Base-by-base conservation (phyloP, 2,113 vertebrate species). In the Sorex araneus region DNA sequence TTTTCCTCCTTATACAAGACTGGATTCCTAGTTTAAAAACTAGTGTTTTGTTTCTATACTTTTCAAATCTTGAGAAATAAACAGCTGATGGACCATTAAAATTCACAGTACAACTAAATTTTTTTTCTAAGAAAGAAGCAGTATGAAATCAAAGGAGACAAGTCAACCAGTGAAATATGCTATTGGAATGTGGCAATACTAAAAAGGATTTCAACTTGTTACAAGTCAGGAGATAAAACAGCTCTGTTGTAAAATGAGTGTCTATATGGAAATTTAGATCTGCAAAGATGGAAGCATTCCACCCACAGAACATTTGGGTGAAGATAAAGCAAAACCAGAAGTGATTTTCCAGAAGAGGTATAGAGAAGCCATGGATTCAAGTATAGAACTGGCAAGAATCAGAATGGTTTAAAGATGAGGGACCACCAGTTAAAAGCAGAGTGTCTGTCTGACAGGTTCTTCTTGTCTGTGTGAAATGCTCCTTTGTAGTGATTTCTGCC, bases 21-120 rank as follows among this genome's bases (percentile, higher is more conserved):
- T 60, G 78, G 28, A 79, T 89, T 90, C 63, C 76, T 80, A 64
- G 63, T 77, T 93, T 60, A 93, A n/a, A 92, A 93, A 84, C 18
- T 45, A 67, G 1, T 84, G 32, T 57, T 82, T 43, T 60, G 32
- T 32, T 47, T 87, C n/a, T 87, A 5, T 45, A 81, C 71, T 79
- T 76, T 89, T 89, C 32, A 86, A 75, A 87, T 86, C 18, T 60
- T 45, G 32, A 66, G n/a, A 32, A 82, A 85, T 25, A 54, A 83
- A 69, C 13, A 63, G 60, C 10, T 63, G 36, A 77, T 76, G 19
- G 84, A 84, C 84, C 64, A n/a, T 27, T 82, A 43, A 78, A 90
- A 77, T 34, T 32, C 71, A 67, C 23, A 83, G 45, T 89, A 74
- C 70, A 89, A 80, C 43, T 64, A 34, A 70, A 75, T 88, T 94